Evolutionary conservation across 2,113 vertebrate genomes (phyloP).

Genomic region (Gnathonemus echidnorhynchus): DNA sequence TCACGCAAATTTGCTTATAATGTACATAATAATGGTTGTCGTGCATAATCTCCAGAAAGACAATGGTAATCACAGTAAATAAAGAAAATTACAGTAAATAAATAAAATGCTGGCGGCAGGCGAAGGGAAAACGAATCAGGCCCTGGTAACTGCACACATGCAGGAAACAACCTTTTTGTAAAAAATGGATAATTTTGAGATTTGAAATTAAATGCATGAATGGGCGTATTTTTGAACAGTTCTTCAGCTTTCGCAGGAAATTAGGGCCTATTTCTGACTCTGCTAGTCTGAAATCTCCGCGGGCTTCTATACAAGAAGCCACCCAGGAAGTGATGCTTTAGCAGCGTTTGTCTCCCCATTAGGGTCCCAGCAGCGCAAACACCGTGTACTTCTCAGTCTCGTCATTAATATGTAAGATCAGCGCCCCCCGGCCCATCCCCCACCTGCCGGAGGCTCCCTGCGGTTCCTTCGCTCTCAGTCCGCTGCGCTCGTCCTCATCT

Average conservation of each 20-base stretch:
- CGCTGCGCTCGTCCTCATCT: constrained; percentile 20
- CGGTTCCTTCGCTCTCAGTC: constrained; percentile 12
- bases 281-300: background rate
- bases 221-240: background rate
- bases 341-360: background rate
- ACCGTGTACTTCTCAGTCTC: constrained; percentile 1
- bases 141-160: background rate
- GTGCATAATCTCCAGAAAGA: background rate
- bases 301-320: background rate
- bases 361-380: background rate
- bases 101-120: background rate
- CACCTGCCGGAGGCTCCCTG: constrained; percentile 26
- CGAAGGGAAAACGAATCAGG: background rate
- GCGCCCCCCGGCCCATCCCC: constrained; percentile 43
- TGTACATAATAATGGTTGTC: background rate
- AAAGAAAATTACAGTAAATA: background rate
- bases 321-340: background rate
- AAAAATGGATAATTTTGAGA: background rate
- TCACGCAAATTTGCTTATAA: background rate
- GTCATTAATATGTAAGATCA: constrained; percentile 35
- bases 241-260: background rate
- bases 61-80: background rate
- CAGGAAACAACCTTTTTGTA: background rate
- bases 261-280: background rate
- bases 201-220: background rate